phyloP scores from a whole-genome alignment of 2,113 vertebrate genomes.

The Oncorhynchus kisutch region DNA sequence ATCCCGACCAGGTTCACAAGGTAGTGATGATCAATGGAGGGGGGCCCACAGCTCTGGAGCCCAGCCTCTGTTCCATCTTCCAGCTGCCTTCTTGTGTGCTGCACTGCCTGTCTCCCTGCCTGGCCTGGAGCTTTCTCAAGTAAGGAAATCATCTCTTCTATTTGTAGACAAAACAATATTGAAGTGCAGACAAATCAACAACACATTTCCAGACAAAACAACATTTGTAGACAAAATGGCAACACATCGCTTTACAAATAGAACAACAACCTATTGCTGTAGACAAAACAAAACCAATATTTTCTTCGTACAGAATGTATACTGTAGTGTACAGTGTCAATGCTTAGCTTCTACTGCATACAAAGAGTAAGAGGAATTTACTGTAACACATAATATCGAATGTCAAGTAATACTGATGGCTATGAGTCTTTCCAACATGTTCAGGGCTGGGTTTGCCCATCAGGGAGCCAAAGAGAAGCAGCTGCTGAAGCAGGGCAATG shows the following conservation, averaged over 20 bases:
- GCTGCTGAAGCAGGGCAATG: constrained; percentile 91
- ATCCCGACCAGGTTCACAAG: constrained; percentile 93
- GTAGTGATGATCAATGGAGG: constrained; percentile 98
- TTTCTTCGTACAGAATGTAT: too few relatives aligned
- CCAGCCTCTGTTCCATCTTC: constrained; percentile 96
- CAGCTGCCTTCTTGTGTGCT: constrained; percentile 92
- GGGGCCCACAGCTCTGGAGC: constrained; percentile 92
- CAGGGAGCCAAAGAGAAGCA: constrained; percentile 97
- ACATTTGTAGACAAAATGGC: too few relatives aligned
- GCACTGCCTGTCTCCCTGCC: constrained; percentile 90
- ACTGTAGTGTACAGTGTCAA: too few relatives aligned
- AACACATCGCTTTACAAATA: too few relatives aligned
- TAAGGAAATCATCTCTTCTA: constrained; percentile 53
- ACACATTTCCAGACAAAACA: not conserved
- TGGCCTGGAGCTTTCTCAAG: constrained; percentile 99
- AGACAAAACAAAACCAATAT: too few relatives aligned
- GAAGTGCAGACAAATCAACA: not conserved
- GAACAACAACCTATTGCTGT: too few relatives aligned
- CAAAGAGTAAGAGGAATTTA: too few relatives aligned
- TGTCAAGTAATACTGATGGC: too few relatives aligned
- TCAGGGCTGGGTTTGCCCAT: constrained; percentile 94
- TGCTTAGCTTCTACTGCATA: too few relatives aligned
- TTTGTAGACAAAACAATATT: not conserved
- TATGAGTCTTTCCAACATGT: not conserved
- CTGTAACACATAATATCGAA: too few relatives aligned